Conservation (phyloP, 2,797 vertebrate species). For the Fistularia commersonii region DNA sequence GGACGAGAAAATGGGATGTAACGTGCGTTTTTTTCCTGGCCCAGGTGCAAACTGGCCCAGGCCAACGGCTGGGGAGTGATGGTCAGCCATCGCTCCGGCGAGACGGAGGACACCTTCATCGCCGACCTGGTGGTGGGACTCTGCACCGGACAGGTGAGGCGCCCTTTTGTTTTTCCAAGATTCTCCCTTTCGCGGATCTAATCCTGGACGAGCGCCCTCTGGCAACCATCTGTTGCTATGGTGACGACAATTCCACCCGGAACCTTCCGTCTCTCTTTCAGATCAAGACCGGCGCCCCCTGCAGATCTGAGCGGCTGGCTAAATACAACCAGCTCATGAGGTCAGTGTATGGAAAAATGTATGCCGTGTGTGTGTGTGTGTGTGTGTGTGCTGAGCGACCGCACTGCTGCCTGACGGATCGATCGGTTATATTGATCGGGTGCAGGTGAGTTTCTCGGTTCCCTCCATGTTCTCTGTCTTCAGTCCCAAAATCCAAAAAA, state of each 20-base stretch:
- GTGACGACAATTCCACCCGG: background rate
- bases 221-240: background rate
- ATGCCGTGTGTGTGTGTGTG: no score
- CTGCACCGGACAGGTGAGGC: conserved; percentile 95
- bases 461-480: no score
- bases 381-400: no score
- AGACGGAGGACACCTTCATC: conserved; percentile 95
- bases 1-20: no score
- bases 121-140: conserved; percentile 94
- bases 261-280: conserved; percentile 55
- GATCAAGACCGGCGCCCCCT: conserved; percentile 95
- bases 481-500: no score
- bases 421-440: no score
- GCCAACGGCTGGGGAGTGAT: conserved; percentile 96
- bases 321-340: conserved; percentile 98
- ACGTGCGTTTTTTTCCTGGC: background rate
- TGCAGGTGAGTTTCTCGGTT: no score
- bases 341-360: conserved; percentile 70
- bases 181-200: no score
- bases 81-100: conserved; percentile 94
- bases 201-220: no score
- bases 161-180: no score
- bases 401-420: no score
- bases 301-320: conserved; percentile 91
- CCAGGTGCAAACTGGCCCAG: conserved; percentile 90